These are phyloP conservation scores for Crax fasciolata DNA, from an alignment of 2,797 vertebrate species.

Conservation along the genomic window DNA sequence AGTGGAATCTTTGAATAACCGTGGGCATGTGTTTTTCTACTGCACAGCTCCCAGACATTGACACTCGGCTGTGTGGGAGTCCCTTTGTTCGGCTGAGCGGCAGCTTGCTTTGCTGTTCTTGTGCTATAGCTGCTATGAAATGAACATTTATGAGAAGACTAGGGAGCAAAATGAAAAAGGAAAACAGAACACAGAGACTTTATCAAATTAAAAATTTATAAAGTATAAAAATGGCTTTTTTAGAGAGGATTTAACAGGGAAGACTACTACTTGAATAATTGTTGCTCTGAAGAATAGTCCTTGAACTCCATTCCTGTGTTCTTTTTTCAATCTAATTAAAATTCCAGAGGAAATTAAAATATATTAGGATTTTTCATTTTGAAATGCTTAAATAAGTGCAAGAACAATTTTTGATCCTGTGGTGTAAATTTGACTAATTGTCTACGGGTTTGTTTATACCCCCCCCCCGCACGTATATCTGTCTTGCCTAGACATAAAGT, in stretches of 20 bases:
- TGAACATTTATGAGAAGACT: slow-evolving; percentile 39
- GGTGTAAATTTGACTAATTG: not conserved
- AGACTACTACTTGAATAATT: slow-evolving; percentile 56
- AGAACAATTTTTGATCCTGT: slow-evolving; percentile 30
- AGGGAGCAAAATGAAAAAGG: slow-evolving; percentile 21
- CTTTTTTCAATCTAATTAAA: slow-evolving; percentile 43
- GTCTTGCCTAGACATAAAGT: not conserved
- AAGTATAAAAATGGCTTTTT: slow-evolving; percentile 54
- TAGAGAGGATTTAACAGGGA: slow-evolving; percentile 18
- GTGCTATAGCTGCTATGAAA: slow-evolving; percentile 46
- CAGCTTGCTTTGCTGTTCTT: slow-evolving; percentile 41
- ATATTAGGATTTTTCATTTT: slow-evolving; percentile 27
- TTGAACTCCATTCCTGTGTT: slow-evolving; percentile 4
- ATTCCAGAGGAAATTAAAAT: slow-evolving; percentile 36
- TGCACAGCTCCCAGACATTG: slow-evolving; percentile 21
- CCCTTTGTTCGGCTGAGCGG: slow-evolving; percentile 45
- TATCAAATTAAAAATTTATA: slow-evolving; percentile 74
- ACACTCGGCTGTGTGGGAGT: slow-evolving; percentile 18
- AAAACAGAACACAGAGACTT: slow-evolving; percentile 29
- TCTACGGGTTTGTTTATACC: not conserved
- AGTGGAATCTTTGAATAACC: slow-evolving; percentile 42
- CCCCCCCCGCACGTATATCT: not conserved
- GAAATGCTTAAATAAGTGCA: slow-evolving; percentile 16
- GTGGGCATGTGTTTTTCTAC: slow-evolving; percentile 36
- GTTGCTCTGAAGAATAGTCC: slow-evolving; percentile 29